These are phyloP conservation scores for Sander vitreus DNA, from an alignment of 2,113 vertebrate species.

Conservation along the genomic window DNA sequence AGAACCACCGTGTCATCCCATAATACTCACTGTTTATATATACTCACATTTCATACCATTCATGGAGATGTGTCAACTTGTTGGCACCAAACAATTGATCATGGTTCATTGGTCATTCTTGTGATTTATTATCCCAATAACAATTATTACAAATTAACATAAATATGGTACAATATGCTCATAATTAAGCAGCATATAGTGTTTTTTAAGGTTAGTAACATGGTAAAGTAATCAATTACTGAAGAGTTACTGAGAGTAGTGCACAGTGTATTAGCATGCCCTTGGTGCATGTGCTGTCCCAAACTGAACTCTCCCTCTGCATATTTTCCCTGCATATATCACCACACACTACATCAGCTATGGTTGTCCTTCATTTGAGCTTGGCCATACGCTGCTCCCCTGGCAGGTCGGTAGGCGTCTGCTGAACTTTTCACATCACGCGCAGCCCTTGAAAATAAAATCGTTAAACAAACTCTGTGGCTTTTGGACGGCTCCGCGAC, in stretches of 20 bases:
- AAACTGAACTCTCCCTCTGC: conserved; percentile 42
- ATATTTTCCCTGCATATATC: conserved; percentile 57
- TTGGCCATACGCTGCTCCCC: conserved; percentile 52
- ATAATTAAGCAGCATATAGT: background rate
- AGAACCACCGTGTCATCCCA: background rate
- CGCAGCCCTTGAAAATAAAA: conserved; percentile 48
- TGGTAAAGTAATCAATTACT: background rate
- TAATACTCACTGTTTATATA: background rate
- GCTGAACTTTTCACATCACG: conserved; percentile 72
- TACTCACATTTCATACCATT: background rate
- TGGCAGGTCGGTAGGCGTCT: conserved; percentile 58
- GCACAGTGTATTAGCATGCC: conserved; percentile 8
- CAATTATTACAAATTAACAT: background rate
- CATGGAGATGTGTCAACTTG: background rate
- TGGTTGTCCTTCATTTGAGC: conserved; percentile 63
- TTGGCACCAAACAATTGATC: background rate
- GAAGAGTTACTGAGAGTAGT: too few species aligned
- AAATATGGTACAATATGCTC: too few species aligned
- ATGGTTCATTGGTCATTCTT: conserved; percentile 3
- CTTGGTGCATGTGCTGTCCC: conserved; percentile 32
- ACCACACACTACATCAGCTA: conserved; percentile 35
- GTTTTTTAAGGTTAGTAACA: background rate
- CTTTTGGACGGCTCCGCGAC: conserved; percentile 47
- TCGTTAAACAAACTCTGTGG: conserved; percentile 54
- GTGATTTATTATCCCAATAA: background rate